Conservation (phyloP, 2,797 vertebrate species). For the Parauchenoglanis punctatus region DNA sequence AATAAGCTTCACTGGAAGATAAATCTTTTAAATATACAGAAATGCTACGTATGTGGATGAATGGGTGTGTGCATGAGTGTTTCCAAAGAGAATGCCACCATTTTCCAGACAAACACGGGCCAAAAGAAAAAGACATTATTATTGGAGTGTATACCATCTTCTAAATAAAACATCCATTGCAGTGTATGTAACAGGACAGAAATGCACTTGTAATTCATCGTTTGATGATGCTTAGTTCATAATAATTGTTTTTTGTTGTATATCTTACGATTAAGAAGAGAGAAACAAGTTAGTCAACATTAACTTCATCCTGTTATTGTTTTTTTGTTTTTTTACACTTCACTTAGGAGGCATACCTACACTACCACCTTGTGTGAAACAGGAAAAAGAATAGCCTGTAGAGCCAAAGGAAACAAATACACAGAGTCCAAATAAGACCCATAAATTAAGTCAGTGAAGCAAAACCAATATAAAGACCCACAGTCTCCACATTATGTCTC, state of each 20-base stretch:
- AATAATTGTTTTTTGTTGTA: not conserved
- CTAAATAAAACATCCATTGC: not conserved
- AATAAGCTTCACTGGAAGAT: constrained; percentile 35
- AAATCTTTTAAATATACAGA: constrained; percentile 67
- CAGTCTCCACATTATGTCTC: constrained; percentile 79
- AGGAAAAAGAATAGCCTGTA: constrained; percentile 67
- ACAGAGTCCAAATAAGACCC: constrained; percentile 40
- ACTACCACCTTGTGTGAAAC: constrained; percentile 64
- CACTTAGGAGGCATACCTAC: constrained; percentile 24
- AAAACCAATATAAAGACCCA: constrained; percentile 31
- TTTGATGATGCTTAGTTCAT: not conserved
- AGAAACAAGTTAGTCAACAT: not conserved
- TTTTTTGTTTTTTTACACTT: too few species aligned
- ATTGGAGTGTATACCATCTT: not conserved
- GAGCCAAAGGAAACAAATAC: constrained; percentile 59
- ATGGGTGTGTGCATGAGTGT: constrained; percentile 59
- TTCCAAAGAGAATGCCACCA: constrained; percentile 68
- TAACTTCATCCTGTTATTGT: not conserved
- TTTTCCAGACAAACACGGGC: constrained; percentile 75
- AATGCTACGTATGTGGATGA: constrained; percentile 59
- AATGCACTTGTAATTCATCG: not conserved
- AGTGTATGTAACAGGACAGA: not conserved
- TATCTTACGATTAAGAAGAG: constrained; percentile 29
- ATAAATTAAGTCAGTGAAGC: constrained; percentile 45
- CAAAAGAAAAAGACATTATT: constrained; percentile 35